Conservation (phyloP, 2,797 vertebrate species). For the Myripristis jacobus region DNA sequence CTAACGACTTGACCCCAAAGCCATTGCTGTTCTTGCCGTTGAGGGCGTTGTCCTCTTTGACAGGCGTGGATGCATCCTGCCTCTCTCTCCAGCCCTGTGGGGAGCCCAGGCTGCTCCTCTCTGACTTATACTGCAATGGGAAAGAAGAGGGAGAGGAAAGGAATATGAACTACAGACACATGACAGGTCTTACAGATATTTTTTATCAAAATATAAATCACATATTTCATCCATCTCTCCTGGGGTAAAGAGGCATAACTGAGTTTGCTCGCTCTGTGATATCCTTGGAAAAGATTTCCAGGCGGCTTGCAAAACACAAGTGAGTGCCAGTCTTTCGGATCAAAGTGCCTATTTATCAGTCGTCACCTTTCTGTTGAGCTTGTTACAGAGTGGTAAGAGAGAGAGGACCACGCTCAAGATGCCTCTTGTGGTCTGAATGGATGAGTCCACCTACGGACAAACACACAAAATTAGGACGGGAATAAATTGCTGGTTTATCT, state of each 20-base stretch:
- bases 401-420: slow-evolving; percentile 87
- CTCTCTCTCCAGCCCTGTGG: slow-evolving; percentile 88
- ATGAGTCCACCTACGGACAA: slow-evolving; percentile 89
- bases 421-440: slow-evolving; percentile 89
- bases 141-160: background rate
- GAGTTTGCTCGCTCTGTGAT: background rate
- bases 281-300: background rate
- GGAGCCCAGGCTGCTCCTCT: slow-evolving; percentile 85
- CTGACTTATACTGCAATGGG: slow-evolving; percentile 82
- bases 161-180: background rate
- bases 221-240: too few relatives aligned
- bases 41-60: slow-evolving; percentile 80
- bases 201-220: background rate
- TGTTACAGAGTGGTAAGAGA: slow-evolving; percentile 90
- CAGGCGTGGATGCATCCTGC: slow-evolving; percentile 77
- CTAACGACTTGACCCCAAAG: slow-evolving; percentile 86
- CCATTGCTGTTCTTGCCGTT: slow-evolving; percentile 86
- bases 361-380: slow-evolving; percentile 88
- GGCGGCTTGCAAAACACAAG: background rate
- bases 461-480: background rate
- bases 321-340: background rate
- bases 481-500: background rate
- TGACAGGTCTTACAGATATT: background rate
- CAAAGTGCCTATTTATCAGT: background rate
- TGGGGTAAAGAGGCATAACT: too few relatives aligned